A percentile compares a stretch with the other conserved stretches of the same genome.
Evolutionary conservation across 2,888 invertebrate species (phyloP).

Genomic region (Girardia tigrina): DNA sequence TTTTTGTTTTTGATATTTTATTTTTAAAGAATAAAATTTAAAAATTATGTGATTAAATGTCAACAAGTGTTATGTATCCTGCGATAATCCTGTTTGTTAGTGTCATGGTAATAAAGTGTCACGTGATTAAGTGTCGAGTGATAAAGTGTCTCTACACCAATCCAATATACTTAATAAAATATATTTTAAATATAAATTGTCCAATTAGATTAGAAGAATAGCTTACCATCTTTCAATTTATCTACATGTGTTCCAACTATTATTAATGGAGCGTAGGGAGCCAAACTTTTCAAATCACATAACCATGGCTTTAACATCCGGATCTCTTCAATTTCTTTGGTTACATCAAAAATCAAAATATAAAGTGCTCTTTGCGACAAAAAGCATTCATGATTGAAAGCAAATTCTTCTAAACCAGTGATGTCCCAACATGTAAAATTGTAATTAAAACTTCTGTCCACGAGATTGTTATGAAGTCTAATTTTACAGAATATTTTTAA

Average conservation of each 20-base stretch:
- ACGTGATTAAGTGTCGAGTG: too few relatives aligned
- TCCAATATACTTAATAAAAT: too few relatives aligned
- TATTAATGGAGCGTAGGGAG: slow-evolving; percentile 46
- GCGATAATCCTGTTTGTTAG: too few relatives aligned
- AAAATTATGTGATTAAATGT: too few relatives aligned
- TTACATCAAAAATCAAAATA: slow-evolving; percentile 40
- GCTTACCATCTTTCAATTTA: slow-evolving; percentile 39
- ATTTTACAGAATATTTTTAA: not conserved
- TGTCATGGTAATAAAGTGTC: too few relatives aligned
- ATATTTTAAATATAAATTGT: too few relatives aligned
- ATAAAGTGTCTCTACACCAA: too few relatives aligned
- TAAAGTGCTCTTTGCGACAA: slow-evolving; percentile 46
- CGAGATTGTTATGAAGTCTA: not conserved
- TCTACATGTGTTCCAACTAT: slow-evolving; percentile 46
- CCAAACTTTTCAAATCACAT: slow-evolving; percentile 44
- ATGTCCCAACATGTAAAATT: slow-evolving; percentile 47
- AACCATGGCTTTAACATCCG: slow-evolving; percentile 44
- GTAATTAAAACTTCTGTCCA: slow-evolving; percentile 39
- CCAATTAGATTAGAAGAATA: too few relatives aligned
- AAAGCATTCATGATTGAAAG: slow-evolving; percentile 47
- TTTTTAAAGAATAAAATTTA: too few relatives aligned
- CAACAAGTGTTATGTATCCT: too few relatives aligned
- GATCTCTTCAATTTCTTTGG: slow-evolving; percentile 39
- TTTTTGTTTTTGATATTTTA: too few relatives aligned
- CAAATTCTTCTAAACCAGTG: slow-evolving; percentile 47